Conservation (phyloP, 2,797 vertebrate genomes). For the Sphenopsis melanotis region DNA sequence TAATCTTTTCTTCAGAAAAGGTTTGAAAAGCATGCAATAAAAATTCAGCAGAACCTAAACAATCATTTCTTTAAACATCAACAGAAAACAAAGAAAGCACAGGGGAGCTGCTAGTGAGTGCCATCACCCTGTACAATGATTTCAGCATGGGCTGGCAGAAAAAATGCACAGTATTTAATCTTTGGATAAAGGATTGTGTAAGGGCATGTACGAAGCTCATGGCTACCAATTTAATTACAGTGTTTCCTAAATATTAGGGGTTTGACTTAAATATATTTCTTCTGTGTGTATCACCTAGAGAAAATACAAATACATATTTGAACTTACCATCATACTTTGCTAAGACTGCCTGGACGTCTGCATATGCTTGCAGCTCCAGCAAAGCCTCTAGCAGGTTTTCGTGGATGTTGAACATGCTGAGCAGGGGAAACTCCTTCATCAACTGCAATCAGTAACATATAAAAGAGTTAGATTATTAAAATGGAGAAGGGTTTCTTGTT, state of each 20-base stretch:
- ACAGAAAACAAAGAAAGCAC: not conserved
- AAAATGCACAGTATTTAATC: not conserved
- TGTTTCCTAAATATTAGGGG: not conserved
- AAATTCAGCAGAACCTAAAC: not conserved
- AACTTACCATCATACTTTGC: constrained; percentile 96
- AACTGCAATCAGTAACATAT: constrained; percentile 82
- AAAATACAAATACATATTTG: not conserved
- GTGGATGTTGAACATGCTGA: constrained; percentile 99
- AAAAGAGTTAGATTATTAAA: constrained; percentile 50
- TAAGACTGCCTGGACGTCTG: constrained; percentile 96
- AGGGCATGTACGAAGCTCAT: not conserved
- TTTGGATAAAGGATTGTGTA: not conserved
- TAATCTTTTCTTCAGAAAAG: not conserved
- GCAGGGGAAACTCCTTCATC: constrained; percentile 99
- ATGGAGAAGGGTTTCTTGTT: not conserved
- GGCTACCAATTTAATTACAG: not conserved
- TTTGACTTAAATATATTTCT: not conserved
- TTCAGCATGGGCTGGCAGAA: not conserved
- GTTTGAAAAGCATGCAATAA: not conserved
- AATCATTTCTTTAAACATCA: not conserved
- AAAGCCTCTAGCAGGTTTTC: constrained; percentile 98
- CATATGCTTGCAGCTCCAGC: constrained; percentile 94
- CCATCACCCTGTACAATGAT: not conserved
- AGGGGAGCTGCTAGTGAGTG: not conserved
- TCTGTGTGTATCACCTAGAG: not conserved